Base-by-base conservation (phyloP, 2,888 invertebrate genomes). In the Matsumyia berberina region DNA sequence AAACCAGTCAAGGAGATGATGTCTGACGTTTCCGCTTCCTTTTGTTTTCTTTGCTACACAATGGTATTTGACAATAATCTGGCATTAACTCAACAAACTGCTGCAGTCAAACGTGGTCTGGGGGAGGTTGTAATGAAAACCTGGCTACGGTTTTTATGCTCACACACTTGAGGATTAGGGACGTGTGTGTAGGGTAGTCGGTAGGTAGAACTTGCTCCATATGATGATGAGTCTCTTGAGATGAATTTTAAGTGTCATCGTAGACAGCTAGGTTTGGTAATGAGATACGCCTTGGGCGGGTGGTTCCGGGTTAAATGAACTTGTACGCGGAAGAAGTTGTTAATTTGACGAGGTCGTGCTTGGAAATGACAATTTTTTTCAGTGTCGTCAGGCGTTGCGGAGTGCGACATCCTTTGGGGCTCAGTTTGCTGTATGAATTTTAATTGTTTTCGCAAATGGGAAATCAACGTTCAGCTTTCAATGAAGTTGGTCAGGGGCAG, bases 21-120 rank as follows among this genome's bases (percentile, higher is more conserved):
- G 35, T 51, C 58, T 37, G 37, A 24, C 19, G 57, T 57, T 64
- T 64, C 49, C 37, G 64, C 35, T 51, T 17, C 8, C 33, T 12
- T 44, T 12, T 15, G 33, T 46, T 8, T 46, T 19, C 17, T 46
- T 46, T 46, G 4, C 1, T 11, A 11, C 7, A n/a, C 17, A 5
- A 17, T 57, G 19, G n/a, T 12, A 33, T 46, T 62, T 44, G 46
- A 44, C 39, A 53, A 9, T 31, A 9, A 15, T 60, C 60, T 15
- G 44, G 15, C 17, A 44, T 60, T 29, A 31, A 60, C 31, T 53
- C 12, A 53, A n/a, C 31, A 31, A 53, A 53, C n/a, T n/a, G 5
- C 11, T n/a, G 11, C 0, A 24, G n/a, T 2, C 2, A n/a, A 24
- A n/a, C 49, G 11, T 9, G 24, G 6, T 11, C 3, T 9, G 2